Base-by-base conservation (phyloP, 2,113 vertebrate species). In the Choloepus hoffmanni region DNA sequence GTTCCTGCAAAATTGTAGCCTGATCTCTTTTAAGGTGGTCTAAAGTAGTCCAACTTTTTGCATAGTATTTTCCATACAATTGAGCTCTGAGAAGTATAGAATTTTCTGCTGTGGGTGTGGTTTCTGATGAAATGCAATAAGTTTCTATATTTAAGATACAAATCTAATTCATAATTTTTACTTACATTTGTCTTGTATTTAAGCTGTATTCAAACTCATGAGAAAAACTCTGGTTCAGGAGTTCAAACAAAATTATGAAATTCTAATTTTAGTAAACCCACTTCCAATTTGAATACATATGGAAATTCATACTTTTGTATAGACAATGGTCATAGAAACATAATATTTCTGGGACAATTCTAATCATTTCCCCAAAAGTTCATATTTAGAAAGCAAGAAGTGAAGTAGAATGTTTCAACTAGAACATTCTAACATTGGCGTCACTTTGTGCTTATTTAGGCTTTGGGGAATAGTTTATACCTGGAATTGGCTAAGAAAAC, bases 211-310 rank as follows among this genome's bases (percentile, higher is more conserved):
- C 89, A 87, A 95, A 77, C 33, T 88, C 8, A 16, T 24, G 74
- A 76, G 48, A 43, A 74, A 85, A 33, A 90, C 19, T 76, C 68
- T 53, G 76, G 21, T 10, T 94, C 93, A 96, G 24, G 48, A 89
- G 48, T 91, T 91, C 19, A 67, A 93, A 86, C 7, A 89, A 97
- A 95, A 18, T 93, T 96, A 53, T 15, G 6, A 83, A 91, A 68
- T 43, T 89, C 33, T 88, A 43, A 58, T 78, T 95, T 92, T 93
- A 77, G n/a, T 74, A 83, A 78, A 30, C 5, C 85, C 9, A 72
- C 7, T 89, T 85, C 36, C 21, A 78, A 43, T 86, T 95, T 96
- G 63, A 89, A 78, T 84, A 91, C 36, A 83, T 85, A 48, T 72
- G 63, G 45, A 95, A 76, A 83, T 73, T 73, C 55, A 30, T 58